phyloP scores from a whole-genome alignment of 2,113 vertebrate genomes.

The Oxygymnocypris stewartii region DNA sequence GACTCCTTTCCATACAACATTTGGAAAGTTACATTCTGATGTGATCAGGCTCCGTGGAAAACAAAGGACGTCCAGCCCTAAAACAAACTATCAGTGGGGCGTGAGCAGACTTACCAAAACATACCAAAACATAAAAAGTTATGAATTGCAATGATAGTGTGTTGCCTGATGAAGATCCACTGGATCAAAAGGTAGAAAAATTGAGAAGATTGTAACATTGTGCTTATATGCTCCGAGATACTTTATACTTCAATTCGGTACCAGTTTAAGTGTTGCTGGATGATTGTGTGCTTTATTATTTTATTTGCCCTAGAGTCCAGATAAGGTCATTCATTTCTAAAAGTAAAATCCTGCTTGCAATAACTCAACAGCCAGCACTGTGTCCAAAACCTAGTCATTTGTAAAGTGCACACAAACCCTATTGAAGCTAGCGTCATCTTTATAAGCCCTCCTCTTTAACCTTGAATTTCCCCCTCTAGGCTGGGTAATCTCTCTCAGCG shows the following conservation, averaged over 20 bases:
- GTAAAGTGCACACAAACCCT: conserved; percentile 49
- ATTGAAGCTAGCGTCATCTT: conserved; percentile 33
- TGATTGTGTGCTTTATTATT: neutral
- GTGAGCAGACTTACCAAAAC: neutral
- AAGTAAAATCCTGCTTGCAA: conserved; percentile 14
- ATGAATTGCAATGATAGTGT: neutral
- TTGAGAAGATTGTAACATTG: neutral
- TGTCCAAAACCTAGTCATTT: conserved; percentile 48
- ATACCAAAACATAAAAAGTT: neutral
- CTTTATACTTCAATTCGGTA: neutral
- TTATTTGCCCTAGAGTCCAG: neutral
- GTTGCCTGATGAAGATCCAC: neutral
- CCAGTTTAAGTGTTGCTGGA: neutral
- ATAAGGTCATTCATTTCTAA: neutral
- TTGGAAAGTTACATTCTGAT: too few species aligned
- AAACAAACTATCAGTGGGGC: neutral
- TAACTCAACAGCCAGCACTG: conserved; percentile 37
- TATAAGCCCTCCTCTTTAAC: conserved; percentile 31
- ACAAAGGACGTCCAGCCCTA: too few species aligned
- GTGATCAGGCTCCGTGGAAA: too few species aligned
- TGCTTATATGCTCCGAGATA: neutral
- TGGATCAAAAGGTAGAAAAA: neutral
- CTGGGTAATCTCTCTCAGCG: conserved; percentile 12
- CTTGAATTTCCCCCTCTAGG: conserved; percentile 27
- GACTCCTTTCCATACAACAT: too few species aligned